Percentiles rank a stretch among this genome's conserved stretches.
phyloP scores from a whole-genome alignment of 2,797 vertebrate genomes.

The Okamejei kenojei region DNA sequence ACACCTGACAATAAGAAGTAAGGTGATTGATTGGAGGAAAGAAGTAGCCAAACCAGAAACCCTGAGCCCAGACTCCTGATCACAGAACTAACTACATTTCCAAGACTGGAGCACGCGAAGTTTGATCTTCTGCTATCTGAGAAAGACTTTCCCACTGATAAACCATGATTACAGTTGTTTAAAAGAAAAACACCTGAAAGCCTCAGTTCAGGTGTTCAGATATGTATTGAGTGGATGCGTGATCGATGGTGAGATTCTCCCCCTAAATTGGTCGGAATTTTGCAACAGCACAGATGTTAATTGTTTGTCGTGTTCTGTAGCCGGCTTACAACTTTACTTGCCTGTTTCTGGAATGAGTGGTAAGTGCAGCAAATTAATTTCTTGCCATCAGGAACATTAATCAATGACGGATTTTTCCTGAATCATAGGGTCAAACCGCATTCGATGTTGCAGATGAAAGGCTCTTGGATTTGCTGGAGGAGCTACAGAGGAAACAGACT shows the following conservation, averaged over 20 bases:
- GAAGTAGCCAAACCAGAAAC: not conserved
- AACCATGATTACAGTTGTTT: not conserved
- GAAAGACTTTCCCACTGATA: not conserved
- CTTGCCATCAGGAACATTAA: not conserved
- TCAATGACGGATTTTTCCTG: slow-evolving; percentile 44
- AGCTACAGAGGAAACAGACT: slow-evolving; percentile 74
- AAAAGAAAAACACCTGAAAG: not conserved
- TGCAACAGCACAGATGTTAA: not conserved
- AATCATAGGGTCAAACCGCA: slow-evolving; percentile 66
- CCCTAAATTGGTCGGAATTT: not conserved
- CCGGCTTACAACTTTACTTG: not conserved
- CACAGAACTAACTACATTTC: not conserved
- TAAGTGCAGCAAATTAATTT: not conserved
- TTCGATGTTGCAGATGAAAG: slow-evolving; percentile 72
- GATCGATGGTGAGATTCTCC: not conserved
- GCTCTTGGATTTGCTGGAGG: slow-evolving; percentile 64
- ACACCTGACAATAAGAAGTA: not conserved
- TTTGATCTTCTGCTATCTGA: not conserved
- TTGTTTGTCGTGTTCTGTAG: not conserved
- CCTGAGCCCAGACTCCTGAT: not conserved
- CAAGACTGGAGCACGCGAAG: not conserved
- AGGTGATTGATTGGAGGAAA: not conserved
- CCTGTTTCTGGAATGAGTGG: not conserved
- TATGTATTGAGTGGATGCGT: not conserved
- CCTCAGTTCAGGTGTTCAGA: not conserved